Conservation (phyloP, 2,888 invertebrate genomes). For the Macaria liturata region DNA sequence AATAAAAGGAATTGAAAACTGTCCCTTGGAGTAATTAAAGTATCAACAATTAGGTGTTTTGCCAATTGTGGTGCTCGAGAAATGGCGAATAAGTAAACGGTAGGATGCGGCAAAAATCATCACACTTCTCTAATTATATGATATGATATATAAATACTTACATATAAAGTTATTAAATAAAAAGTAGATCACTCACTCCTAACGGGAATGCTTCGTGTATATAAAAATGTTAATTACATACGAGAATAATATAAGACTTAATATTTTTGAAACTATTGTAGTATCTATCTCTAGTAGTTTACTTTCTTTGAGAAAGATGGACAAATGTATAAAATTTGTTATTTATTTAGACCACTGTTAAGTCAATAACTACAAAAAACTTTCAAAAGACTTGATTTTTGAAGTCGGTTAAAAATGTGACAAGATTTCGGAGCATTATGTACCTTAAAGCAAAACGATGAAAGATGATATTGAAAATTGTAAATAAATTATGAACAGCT, state of each 20-base stretch:
- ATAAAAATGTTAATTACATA: conserved; percentile 33
- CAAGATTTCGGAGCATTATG: conserved; percentile 2
- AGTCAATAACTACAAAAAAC: not conserved
- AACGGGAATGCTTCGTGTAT: conserved; percentile 39
- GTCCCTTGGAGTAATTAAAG: conserved; percentile 21
- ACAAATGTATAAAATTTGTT: conserved; percentile 14
- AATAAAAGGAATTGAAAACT: conserved; percentile 32
- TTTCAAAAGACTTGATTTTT: not conserved
- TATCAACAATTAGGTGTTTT: conserved; percentile 27
- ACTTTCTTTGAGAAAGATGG: conserved; percentile 47
- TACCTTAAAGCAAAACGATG: conserved; percentile 2
- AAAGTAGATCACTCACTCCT: conserved; percentile 32
- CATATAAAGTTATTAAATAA: conserved; percentile 4
- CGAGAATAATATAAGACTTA: conserved; percentile 60
- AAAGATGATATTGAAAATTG: no score
- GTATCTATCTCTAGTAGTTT: conserved; percentile 53
- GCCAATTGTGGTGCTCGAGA: conserved; percentile 57
- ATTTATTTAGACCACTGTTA: conserved; percentile 1
- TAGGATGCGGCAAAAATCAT: conserved; percentile 47
- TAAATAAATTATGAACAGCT: no score
- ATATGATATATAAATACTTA: conserved; percentile 28
- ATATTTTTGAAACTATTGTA: conserved; percentile 74
- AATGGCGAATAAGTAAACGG: conserved; percentile 29
- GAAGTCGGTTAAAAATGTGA: not conserved
- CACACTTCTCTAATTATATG: conserved; percentile 29